Evolutionary conservation across 2,888 invertebrate genomes (phyloP), one percentile per base, ranked within the genome.

Genomic region (Sabatieria punctata): DNA sequence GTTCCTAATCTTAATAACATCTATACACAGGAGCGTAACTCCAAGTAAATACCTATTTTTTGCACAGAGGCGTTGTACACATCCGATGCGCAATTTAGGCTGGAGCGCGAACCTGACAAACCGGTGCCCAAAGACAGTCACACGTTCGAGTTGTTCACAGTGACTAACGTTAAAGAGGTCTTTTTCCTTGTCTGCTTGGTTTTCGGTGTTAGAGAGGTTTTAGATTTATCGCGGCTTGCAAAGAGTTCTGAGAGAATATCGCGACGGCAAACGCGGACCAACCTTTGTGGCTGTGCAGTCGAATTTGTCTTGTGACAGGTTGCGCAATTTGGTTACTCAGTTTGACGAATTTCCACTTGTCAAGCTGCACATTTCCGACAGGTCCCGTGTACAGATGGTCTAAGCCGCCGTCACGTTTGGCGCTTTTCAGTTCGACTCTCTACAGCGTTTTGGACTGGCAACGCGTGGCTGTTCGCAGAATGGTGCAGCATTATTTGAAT

Each of bases 371-470:
- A 76, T 76, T n/a, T 51, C 65, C 45, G 89, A 91, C 63, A 63
- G 63, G 63, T 64, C 8, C 8, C 15, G 15, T 30, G 30, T 30
- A 30, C 15, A 15, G 8, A 11, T 11, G 15, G 8, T 30, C 8
- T 30, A 15, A 30, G 15, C 30, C 30, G 15, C 15, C 15, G 30
- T 30, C 8, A 11, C 30, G 30, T 30, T 30, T 15, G 30, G 30
- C 15, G 8, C 15, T 13, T 38, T 38, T 8, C 36, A 45, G 46
- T 27, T 4, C 40, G 21, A 76, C 78, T 11, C 66, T 85, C 43
- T 82, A 85, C 63, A 77, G 75, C 49, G 68, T 69, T 0, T 67
- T 93, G 53, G 88, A 95, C 60, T 97, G 95, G 95, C 93, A 93
- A 69, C 77, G 82, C 53, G 71, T 80, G 2, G 88, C 88, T 0